Evolutionary conservation across 2,797 vertebrate genomes (phyloP), one percentile per base, ranked within the genome.

Genomic region (Melanotaenia trifasciata): DNA sequence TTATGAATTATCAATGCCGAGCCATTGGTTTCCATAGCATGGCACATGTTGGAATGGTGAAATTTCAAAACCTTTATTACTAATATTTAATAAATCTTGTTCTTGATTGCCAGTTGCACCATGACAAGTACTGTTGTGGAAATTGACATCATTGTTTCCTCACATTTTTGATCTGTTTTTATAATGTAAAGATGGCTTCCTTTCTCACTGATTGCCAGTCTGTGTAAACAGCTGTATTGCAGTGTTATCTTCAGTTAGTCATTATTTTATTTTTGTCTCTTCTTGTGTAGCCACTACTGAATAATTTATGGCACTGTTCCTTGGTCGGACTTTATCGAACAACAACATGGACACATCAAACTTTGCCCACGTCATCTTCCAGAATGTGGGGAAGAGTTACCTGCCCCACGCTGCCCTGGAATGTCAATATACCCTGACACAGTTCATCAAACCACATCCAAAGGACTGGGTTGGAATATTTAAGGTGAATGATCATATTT

Each of bases 391-490:
- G 13, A 99, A 99, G 92, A 98, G 97, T 90, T 99, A 99, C n/a
- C 94, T 99, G 88, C 98, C 98, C 32, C 97, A 97, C 36, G 96
- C 95, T 62, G 96, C 98, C 1, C 93, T 99, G 77, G 98, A 99
- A 83, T 99, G 97, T 86, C 96, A 98, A 90, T 99, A 98, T 53
- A 99, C 97, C 64, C 94, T 99, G 90, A 99, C 98, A 9, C 95
- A 97, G 47, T 97, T 97, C 92, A 99, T 99, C 84, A 96, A 94
- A 78, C 98, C 98, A 63, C 93, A 99, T 90, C 95, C 95, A 70
- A 99, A 99, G 87, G 98, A 99, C 88, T 99, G 98, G 98, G 98
- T 99, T 81, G 98, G 98, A 84, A 99, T 99, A 87, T 99, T 99
- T 89, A 99, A 99, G 97, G 98, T 99, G 87, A 94, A 89, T 35